Percentiles rank a stretch among this genome's conserved stretches.
phyloP scores from a whole-genome alignment of 2,888 invertebrate genomes.

The Stenichneumon culpator region DNA sequence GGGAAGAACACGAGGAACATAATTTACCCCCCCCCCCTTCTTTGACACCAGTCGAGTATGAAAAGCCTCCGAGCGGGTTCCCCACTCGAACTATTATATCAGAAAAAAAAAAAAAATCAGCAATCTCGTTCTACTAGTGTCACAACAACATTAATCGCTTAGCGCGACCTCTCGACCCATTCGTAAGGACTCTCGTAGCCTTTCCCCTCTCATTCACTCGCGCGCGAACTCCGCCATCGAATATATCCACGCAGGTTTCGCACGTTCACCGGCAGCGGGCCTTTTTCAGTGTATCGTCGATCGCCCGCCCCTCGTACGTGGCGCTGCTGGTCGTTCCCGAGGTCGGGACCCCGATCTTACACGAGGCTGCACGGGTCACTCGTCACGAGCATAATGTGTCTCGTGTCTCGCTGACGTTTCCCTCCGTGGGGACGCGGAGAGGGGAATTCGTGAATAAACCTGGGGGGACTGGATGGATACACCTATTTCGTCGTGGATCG shows the following conservation, averaged over 20 bases:
- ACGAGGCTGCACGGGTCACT: constrained; percentile 23
- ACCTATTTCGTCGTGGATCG: neutral
- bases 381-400: constrained; percentile 59
- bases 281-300: neutral
- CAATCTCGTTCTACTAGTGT: constrained; percentile 51
- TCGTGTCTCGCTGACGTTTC: constrained; percentile 48
- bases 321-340: constrained; percentile 24
- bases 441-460: constrained; percentile 10
- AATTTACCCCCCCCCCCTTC: neutral
- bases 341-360: constrained; percentile 62
- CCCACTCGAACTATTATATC: constrained; percentile 4
- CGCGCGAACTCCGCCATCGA: neutral
- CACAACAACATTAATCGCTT: constrained; percentile 59
- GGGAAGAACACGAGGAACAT: neutral
- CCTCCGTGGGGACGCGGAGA: neutral
- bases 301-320: neutral
- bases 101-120: neutral
- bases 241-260: neutral
- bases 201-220: neutral
- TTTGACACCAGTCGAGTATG: constrained; percentile 39
- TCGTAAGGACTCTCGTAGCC: neutral
- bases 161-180: constrained; percentile 29
- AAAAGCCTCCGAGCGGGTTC: neutral
- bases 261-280: neutral
- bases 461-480: neutral